Conservation (phyloP, 2,113 vertebrate species). For the Rhinolophus sinicus region DNA sequence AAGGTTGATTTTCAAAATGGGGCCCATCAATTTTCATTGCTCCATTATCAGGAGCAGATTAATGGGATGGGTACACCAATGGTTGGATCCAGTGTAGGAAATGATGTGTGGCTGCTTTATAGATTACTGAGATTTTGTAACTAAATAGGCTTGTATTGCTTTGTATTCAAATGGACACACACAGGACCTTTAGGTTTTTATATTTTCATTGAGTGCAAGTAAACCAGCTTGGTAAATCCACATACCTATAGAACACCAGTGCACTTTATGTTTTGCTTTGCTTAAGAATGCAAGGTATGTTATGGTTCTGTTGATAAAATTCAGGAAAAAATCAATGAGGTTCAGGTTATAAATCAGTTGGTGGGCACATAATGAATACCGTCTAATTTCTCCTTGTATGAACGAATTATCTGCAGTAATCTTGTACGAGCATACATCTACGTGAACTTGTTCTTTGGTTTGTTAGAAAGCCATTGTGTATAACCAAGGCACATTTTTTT, state of each 20-base stretch:
- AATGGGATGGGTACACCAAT: neutral
- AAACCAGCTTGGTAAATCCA: neutral
- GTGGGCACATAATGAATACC: neutral
- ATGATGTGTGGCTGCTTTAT: neutral
- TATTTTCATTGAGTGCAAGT: conserved; percentile 23
- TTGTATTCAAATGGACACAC: conserved; percentile 10
- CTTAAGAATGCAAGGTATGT: conserved; percentile 25
- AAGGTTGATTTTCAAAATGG: conserved; percentile 18
- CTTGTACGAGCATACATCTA: neutral
- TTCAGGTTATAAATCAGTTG: conserved; percentile 2
- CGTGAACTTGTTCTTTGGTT: conserved; percentile 20
- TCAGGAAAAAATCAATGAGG: neutral
- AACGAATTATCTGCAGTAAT: conserved; percentile 28
- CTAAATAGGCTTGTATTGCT: neutral
- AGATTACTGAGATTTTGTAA: neutral
- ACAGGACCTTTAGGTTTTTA: neutral
- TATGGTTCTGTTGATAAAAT: conserved; percentile 24
- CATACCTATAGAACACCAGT: neutral
- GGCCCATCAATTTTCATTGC: neutral
- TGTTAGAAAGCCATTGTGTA: neutral
- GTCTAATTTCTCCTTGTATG: conserved; percentile 1
- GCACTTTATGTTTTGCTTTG: neutral
- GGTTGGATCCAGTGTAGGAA: neutral
- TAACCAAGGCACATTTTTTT: neutral
- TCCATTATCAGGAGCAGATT: neutral